These are phyloP conservation scores for Parapsyche elsis DNA, from an alignment of 1,140 invertebrate species.

Conservation along the genomic window DNA sequence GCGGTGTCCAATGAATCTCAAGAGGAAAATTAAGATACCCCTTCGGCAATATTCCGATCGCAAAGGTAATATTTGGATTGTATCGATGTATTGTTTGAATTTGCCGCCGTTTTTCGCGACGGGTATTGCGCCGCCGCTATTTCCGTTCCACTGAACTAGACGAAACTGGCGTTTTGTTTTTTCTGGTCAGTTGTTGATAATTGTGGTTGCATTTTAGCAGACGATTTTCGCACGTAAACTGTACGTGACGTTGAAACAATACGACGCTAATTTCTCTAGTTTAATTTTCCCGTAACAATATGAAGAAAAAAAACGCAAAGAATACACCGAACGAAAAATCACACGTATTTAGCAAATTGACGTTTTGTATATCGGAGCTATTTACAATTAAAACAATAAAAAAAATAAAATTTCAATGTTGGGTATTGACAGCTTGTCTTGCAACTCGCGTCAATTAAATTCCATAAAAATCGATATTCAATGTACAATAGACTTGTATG, in stretches of 20 bases:
- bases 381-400: no score
- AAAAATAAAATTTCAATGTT: no score
- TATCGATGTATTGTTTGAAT: no score
- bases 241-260: background rate
- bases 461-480: no score
- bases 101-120: background rate
- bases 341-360: no score
- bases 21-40: background rate
- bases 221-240: constrained; percentile 18
- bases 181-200: background rate
- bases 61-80: no score
- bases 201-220: background rate
- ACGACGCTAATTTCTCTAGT: background rate
- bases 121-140: background rate
- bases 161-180: background rate
- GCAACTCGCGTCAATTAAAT: no score
- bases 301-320: background rate
- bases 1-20: background rate
- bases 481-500: no score
- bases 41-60: constrained; percentile 38
- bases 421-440: no score
- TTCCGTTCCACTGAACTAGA: background rate
- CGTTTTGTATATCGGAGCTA: no score
- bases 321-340: background rate
- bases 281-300: background rate